phyloP scores from a whole-genome alignment of 2,797 vertebrate species.

The Falco naumanni region DNA sequence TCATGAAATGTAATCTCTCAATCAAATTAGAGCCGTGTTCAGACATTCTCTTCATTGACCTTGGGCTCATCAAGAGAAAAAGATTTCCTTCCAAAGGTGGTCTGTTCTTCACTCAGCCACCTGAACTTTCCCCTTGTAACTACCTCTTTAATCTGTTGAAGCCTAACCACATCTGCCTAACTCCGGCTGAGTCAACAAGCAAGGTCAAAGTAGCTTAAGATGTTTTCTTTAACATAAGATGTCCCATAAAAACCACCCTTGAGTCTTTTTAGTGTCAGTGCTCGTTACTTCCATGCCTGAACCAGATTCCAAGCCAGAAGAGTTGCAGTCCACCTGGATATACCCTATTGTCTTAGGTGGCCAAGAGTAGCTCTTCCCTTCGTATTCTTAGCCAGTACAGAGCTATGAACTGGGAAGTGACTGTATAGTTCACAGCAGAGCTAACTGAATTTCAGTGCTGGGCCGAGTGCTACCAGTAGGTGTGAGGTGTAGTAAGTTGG shows the following conservation, averaged over 20 bases:
- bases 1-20: background rate
- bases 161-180: background rate
- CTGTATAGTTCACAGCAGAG: background rate
- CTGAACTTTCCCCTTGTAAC: background rate
- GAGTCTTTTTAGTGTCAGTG: background rate
- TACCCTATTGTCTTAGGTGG: background rate
- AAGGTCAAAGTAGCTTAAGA: background rate
- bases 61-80: conserved; percentile 41
- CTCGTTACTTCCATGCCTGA: background rate
- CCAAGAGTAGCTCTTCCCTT: background rate
- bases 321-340: background rate
- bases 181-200: background rate
- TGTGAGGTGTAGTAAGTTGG: background rate
- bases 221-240: background rate
- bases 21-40: conserved; percentile 42
- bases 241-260: background rate
- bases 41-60: conserved; percentile 25
- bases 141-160: background rate
- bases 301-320: background rate
- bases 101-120: background rate
- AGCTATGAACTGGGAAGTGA: background rate
- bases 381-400: background rate
- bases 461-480: background rate
- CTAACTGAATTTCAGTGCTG: background rate
- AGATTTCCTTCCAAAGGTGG: background rate